A percentile compares a stretch with the other conserved stretches of the same genome.
phyloP scores from a whole-genome alignment of 2,113 vertebrate species.

The Tympanuchus pallidicinctus region DNA sequence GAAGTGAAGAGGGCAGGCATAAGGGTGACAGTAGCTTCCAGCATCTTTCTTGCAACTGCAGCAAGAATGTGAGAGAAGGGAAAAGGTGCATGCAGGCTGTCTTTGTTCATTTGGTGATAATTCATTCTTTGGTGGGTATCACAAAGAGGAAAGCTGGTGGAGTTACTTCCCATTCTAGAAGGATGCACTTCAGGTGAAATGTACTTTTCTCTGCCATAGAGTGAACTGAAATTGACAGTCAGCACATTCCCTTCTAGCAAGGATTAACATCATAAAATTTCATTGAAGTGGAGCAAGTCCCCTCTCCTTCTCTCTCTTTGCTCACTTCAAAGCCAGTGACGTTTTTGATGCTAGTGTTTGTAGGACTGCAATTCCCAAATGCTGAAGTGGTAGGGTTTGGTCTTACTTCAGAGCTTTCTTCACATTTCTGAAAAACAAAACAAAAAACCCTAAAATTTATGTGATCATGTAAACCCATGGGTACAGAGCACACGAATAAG shows the following conservation, averaged over 20 bases:
- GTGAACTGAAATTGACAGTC: not conserved
- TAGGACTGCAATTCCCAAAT: not conserved
- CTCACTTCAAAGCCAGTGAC: not conserved
- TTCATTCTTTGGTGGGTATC: not conserved
- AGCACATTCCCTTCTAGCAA: not conserved
- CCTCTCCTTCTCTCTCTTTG: not conserved
- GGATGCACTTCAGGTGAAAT: not conserved
- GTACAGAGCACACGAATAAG: not conserved
- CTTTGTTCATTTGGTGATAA: not conserved
- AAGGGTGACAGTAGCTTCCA: not conserved
- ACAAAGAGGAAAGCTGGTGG: not conserved
- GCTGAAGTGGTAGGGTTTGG: not conserved
- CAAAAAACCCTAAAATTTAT: not conserved
- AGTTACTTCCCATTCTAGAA: not conserved
- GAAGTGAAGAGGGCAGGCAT: not conserved
- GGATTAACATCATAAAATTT: not conserved
- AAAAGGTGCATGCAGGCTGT: accelerated
- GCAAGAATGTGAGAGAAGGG: not conserved
- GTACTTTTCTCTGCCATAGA: not conserved
- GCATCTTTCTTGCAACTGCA: not conserved
- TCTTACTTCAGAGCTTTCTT: not conserved
- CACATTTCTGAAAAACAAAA: too few species aligned
- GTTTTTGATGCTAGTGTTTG: not conserved
- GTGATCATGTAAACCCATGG: not conserved
- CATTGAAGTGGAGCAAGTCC: accelerated